These are phyloP conservation scores for Naja naja DNA, from an alignment of 2,113 vertebrate species.

Conservation along the genomic window DNA sequence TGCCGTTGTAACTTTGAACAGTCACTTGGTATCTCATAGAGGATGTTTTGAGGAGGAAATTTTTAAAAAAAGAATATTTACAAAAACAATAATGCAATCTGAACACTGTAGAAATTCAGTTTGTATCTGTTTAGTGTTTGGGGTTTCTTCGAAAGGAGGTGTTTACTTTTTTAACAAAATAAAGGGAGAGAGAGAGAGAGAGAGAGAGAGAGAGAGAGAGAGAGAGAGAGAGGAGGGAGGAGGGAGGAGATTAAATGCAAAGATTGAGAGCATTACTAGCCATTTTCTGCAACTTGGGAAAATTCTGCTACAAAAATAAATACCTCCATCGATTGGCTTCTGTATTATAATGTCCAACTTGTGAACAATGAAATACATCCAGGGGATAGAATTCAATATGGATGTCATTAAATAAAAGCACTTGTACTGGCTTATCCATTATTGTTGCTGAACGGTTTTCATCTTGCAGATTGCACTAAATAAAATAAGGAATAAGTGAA, in stretches of 20 bases:
- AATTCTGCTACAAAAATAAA: background rate
- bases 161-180: background rate
- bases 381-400: background rate
- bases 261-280: background rate
- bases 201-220: too few relatives aligned
- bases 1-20: background rate
- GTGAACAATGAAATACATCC: background rate
- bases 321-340: background rate
- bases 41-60: background rate
- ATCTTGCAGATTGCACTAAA: background rate
- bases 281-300: background rate
- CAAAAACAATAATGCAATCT: background rate
- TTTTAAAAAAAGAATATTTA: background rate
- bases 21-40: background rate
- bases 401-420: background rate
- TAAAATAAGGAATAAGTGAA: constrained; percentile 42
- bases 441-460: background rate
- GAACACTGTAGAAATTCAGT: background rate
- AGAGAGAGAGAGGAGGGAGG: too few relatives aligned
- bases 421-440: background rate
- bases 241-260: background rate
- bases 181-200: too few relatives aligned
- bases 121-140: background rate
- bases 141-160: background rate
- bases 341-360: background rate